These are phyloP conservation scores for Neria commutata DNA, from an alignment of 2,888 invertebrate species.

Conservation along the genomic window DNA sequence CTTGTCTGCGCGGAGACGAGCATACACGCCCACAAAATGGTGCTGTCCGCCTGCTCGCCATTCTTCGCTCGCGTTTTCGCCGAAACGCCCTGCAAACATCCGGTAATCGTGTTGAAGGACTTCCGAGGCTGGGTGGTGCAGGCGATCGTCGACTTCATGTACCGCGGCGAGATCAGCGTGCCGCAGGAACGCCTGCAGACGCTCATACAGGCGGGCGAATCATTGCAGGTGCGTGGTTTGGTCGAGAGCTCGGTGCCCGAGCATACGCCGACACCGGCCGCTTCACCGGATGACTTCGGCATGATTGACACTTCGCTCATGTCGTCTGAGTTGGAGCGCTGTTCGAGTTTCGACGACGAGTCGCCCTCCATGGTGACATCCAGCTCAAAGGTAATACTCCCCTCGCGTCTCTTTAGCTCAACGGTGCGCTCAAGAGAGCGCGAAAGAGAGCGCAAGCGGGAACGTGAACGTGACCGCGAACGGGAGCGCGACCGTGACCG, in stretches of 20 bases:
- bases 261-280: constrained; percentile 60
- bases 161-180: constrained; percentile 89
- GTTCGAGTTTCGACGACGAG: constrained; percentile 62
- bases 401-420: constrained; percentile 57
- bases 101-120: constrained; percentile 90
- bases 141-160: constrained; percentile 92
- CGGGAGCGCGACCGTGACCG: constrained; percentile 51
- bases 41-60: constrained; percentile 86
- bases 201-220: constrained; percentile 86
- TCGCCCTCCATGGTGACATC: constrained; percentile 61
- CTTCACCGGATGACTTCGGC: constrained; percentile 59
- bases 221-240: constrained; percentile 81
- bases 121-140: constrained; percentile 88
- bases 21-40: constrained; percentile 88
- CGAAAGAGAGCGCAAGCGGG: constrained; percentile 47
- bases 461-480: constrained; percentile 33
- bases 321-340: constrained; percentile 53
- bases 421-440: constrained; percentile 43
- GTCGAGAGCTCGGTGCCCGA: constrained; percentile 68
- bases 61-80: constrained; percentile 88
- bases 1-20: constrained; percentile 86
- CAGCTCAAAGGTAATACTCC: constrained; percentile 55
- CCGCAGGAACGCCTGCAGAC: constrained; percentile 82
- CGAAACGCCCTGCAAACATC: constrained; percentile 92
- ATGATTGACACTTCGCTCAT: constrained; percentile 54